phyloP scores from a whole-genome alignment of 2,888 invertebrate species.

The Adelphocoris suturalis region DNA sequence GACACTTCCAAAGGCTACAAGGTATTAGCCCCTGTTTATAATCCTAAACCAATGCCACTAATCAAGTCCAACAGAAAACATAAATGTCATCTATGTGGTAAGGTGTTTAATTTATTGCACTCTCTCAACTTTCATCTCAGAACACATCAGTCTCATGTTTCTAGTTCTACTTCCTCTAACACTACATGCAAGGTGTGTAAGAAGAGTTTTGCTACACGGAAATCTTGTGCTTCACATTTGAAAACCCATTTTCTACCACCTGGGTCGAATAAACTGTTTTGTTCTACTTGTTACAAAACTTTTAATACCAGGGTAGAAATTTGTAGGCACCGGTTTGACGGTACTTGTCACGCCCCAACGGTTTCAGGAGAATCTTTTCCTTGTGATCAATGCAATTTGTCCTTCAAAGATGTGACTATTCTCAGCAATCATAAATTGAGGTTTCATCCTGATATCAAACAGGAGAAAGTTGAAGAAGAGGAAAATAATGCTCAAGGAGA shows the following conservation, averaged over 20 bases:
- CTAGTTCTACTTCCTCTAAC: constrained; percentile 40
- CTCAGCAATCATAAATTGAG: constrained; percentile 57
- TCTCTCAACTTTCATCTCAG: constrained; percentile 72
- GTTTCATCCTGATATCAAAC: constrained; percentile 55
- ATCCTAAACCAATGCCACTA: constrained; percentile 53
- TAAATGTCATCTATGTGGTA: constrained; percentile 73
- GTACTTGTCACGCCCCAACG: constrained; percentile 26
- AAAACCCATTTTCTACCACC: constrained; percentile 74
- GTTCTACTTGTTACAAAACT: constrained; percentile 74
- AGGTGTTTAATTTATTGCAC: constrained; percentile 71
- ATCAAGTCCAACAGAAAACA: constrained; percentile 34
- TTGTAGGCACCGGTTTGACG: constrained; percentile 58
- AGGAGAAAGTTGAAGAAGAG: constrained; percentile 58
- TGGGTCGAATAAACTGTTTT: constrained; percentile 73
- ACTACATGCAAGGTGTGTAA: constrained; percentile 74
- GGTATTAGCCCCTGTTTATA: neutral
- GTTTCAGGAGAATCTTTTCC: constrained; percentile 40
- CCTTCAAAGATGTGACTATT: constrained; percentile 46
- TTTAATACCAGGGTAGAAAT: constrained; percentile 73
- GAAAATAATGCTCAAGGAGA: constrained; percentile 26
- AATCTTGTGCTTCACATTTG: constrained; percentile 74
- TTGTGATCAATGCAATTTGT: constrained; percentile 35
- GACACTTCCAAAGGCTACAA: neutral
- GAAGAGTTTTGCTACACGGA: constrained; percentile 72
- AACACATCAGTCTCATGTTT: constrained; percentile 63